Evolutionary conservation across 2,888 invertebrate species (phyloP), one percentile per base, ranked within the genome.

Genomic region (Andrena minutula): DNA sequence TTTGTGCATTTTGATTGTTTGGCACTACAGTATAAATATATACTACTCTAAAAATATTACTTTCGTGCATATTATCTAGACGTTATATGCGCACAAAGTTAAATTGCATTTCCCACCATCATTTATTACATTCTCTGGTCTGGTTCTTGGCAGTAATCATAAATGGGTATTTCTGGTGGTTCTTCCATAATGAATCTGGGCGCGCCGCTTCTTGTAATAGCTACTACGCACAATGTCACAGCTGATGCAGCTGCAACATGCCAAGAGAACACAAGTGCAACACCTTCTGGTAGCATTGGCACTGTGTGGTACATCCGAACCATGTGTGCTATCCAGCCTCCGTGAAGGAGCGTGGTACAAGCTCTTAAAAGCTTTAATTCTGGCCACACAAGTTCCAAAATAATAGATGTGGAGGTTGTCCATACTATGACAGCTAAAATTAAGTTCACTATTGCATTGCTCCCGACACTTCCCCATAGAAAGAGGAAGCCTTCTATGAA

Each of bases 401-500:
- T 85, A 16, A 92, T 86, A 7, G 90, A 88, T 1, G 92, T 12
- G 20, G 90, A 83, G 2, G 91, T 91, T 4, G 88, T 85, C 92
- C 92, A 93, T 0, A 91, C 92, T 58, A 90, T 89, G 1, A 83
- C 82, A 0, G 91, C 89, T 4, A 92, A 77, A 51, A 92, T 88
- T 20, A 75, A 60, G 64, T 91, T 89, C 8, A 91, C 85, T 2
- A 88, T 60, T 5, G 80, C 61, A 69, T 75, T 89, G 12, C 82
- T 85, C 1, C 83, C 84, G 1, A 84, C 75, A 56, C 77, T 90
- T 0, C 89, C 89, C 86, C 87, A 91, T 0, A 92, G 58, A 71
- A 93, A 93, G 20, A 94, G 87, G 72, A 94, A 92, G 7, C 94
- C 94, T 84, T 94, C 94, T 12, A 94, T 89, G 49, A 92, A 91